A percentile compares a stretch with the other conserved stretches of the same genome.
phyloP scores from a whole-genome alignment of 2,113 vertebrate species.

The Serinus canaria region DNA sequence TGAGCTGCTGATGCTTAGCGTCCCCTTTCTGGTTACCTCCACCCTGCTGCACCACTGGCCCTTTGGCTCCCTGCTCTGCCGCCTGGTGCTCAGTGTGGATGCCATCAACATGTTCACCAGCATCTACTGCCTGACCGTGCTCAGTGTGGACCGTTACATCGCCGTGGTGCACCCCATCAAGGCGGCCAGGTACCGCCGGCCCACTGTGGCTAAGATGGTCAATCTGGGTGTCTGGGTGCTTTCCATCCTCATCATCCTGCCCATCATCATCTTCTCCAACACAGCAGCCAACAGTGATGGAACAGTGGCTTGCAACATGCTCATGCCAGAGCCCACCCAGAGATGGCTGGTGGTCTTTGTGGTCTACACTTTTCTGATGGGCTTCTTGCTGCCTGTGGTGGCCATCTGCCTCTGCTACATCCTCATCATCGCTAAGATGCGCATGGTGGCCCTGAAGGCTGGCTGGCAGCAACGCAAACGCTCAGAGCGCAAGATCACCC shows the following conservation, averaged over 20 bases:
- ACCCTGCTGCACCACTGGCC: conserved; percentile 89
- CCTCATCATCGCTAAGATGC: conserved; percentile 89
- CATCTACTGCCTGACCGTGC: conserved; percentile 88
- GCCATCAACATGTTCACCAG: conserved; percentile 96
- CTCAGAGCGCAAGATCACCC: conserved; percentile 88
- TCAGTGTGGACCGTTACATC: conserved; percentile 88
- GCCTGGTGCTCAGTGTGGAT: conserved; percentile 88
- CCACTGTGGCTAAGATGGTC: conserved; percentile 87
- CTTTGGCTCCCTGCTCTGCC: conserved; percentile 87
- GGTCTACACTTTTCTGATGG: conserved; percentile 88
- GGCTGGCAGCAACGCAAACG: conserved; percentile 91
- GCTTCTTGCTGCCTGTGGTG: conserved; percentile 87
- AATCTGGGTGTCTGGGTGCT: conserved; percentile 88
- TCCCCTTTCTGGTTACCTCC: conserved; percentile 88
- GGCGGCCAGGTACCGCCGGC: conserved; percentile 86
- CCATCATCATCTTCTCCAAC: conserved; percentile 87
- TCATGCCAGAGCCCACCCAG: conserved; percentile 86
- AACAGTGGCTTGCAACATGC: conserved; percentile 89
- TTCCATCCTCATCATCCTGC: conserved; percentile 85
- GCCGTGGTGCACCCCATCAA: conserved; percentile 91
- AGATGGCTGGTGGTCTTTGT: conserved; percentile 88
- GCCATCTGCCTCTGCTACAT: conserved; percentile 91
- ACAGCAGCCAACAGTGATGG: conserved; percentile 85
- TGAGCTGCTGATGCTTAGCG: conserved; percentile 89
- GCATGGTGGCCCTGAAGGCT: conserved; percentile 88